These are phyloP conservation scores for Mesembrinibis cayennensis DNA, from an alignment of 2,113 vertebrate genomes.

Conservation along the genomic window DNA sequence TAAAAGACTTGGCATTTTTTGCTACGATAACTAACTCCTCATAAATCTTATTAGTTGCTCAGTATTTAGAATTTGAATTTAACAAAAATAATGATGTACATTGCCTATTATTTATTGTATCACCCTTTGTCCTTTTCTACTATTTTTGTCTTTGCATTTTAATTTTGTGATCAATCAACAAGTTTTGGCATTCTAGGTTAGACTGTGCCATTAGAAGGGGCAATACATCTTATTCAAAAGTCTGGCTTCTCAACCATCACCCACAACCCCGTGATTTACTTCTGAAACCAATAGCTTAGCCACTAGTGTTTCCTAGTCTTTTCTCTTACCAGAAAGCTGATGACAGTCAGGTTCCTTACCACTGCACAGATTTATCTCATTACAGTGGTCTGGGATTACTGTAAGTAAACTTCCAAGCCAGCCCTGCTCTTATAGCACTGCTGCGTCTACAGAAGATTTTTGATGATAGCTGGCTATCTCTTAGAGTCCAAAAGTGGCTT, in stretches of 20 bases:
- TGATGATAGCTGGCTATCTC: background rate
- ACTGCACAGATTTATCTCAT: background rate
- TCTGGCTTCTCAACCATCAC: background rate
- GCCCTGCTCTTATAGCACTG: background rate
- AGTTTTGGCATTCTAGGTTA: background rate
- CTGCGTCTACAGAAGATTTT: background rate
- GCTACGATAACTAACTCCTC: background rate
- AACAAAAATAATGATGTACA: background rate
- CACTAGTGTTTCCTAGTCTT: background rate
- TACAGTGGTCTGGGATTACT: background rate
- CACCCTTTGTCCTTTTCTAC: background rate
- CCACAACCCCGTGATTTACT: background rate
- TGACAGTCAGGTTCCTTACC: background rate
- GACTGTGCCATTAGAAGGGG: background rate
- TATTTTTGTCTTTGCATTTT: background rate
- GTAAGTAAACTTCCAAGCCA: background rate
- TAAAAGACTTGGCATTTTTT: background rate
- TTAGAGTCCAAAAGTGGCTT: background rate
- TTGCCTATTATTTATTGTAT: background rate
- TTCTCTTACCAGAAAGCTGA: background rate
- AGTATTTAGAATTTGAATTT: background rate
- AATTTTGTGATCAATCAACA: background rate
- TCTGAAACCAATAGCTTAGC: background rate
- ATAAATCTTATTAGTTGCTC: background rate
- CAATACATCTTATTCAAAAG: background rate